A percentile compares a stretch with the other conserved stretches of the same genome.
Evolutionary conservation across 2,888 invertebrate genomes (phyloP).

Genomic region (Cephus pulcher): DNA sequence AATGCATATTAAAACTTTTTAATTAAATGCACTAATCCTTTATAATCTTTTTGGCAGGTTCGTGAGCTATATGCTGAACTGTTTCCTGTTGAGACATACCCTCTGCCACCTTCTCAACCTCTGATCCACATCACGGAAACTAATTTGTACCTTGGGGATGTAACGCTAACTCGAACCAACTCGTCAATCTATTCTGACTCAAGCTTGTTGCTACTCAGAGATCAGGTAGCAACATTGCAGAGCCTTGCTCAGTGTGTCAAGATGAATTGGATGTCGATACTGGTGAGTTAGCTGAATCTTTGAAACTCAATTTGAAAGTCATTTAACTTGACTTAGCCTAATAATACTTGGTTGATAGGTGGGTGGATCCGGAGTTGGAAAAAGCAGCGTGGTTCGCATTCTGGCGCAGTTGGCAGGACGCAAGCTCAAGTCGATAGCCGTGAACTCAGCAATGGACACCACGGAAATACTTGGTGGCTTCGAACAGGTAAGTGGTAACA

Average conservation of each 20-base stretch:
- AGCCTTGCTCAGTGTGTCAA: constrained; percentile 87
- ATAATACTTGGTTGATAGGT: constrained; percentile 66
- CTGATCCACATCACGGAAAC: constrained; percentile 72
- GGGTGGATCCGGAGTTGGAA: constrained; percentile 82
- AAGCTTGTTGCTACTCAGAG: constrained; percentile 67
- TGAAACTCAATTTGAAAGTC: constrained; percentile 1
- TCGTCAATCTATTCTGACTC: constrained; percentile 62
- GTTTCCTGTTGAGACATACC: constrained; percentile 66
- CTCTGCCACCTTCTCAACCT: constrained; percentile 67
- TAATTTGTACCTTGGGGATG: constrained; percentile 76
- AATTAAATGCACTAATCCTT: background rate
- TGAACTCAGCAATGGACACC: constrained; percentile 94
- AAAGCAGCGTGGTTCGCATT: constrained; percentile 81
- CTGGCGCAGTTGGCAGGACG: constrained; percentile 82
- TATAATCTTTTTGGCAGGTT: constrained; percentile 44
- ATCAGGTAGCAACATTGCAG: constrained; percentile 78
- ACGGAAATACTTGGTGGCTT: constrained; percentile 96
- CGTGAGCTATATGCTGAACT: constrained; percentile 64
- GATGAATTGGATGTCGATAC: constrained; percentile 92
- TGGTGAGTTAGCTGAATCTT: constrained; percentile 71
- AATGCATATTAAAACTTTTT: constrained; percentile 3
- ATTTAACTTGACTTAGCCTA: background rate
- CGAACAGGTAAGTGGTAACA: constrained; percentile 81
- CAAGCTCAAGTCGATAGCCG: constrained; percentile 78
- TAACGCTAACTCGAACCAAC: constrained; percentile 66